Percentiles rank a stretch among this genome's conserved stretches.
Evolutionary conservation across 2,797 vertebrate species (phyloP).

Genomic region (Malacoctenus gilli): DNA sequence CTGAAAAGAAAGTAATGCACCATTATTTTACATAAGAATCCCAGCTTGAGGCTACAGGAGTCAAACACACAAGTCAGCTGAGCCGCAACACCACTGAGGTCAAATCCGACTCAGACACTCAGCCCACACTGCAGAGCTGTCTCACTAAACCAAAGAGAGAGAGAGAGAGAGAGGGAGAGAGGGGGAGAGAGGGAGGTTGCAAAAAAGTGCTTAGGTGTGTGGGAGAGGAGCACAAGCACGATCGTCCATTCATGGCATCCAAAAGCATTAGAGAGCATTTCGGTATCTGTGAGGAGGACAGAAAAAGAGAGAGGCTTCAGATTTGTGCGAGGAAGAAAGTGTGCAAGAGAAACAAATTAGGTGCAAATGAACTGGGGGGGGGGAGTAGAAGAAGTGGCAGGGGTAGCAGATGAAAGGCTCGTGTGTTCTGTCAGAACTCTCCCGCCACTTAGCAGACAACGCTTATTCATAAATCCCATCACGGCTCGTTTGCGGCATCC

Average conservation of each 20-base stretch:
- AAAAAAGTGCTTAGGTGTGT: constrained; percentile 44
- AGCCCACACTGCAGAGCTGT: constrained; percentile 71
- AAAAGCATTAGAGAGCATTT: constrained; percentile 14
- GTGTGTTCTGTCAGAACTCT: constrained; percentile 12
- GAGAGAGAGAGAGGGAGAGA: constrained; percentile 34
- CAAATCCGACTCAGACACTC: constrained; percentile 69
- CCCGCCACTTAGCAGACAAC: constrained; percentile 12
- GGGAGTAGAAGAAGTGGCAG: constrained; percentile 4
- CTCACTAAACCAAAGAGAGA: constrained; percentile 57
- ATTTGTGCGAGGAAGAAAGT: background rate
- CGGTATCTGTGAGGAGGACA: constrained; percentile 5
- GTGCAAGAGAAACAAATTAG: constrained; percentile 10
- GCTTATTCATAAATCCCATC: constrained; percentile 17
- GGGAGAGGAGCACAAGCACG: constrained; percentile 43
- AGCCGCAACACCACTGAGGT: constrained; percentile 67
- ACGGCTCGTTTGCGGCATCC: constrained; percentile 6
- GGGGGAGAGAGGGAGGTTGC: constrained; percentile 18
- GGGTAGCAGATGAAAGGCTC: constrained; percentile 7
- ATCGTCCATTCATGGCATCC: constrained; percentile 53
- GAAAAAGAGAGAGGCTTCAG: background rate
- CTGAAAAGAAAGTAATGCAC: constrained; percentile 27
- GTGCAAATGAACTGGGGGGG: constrained; percentile 9
- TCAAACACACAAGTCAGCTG: constrained; percentile 63
- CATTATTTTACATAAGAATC: constrained; percentile 49
- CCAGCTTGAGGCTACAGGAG: constrained; percentile 41